Evolutionary conservation across 2,888 invertebrate genomes (phyloP).

Genomic region (Gnatocerus cornutus): DNA sequence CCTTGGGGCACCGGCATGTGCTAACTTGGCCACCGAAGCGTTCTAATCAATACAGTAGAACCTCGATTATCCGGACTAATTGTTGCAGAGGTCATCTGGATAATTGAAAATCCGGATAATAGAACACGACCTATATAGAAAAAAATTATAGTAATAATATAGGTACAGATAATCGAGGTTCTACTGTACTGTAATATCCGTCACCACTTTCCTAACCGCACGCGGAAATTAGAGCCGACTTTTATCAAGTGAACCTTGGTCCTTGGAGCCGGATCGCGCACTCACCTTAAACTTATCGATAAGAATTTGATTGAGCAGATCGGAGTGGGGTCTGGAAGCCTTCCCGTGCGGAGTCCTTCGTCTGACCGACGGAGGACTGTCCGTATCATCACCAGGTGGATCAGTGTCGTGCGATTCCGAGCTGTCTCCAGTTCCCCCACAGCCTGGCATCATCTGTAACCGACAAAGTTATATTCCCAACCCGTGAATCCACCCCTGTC

Average conservation of each 20-base stretch:
- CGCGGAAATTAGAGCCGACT: too few species aligned
- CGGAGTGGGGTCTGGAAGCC: conserved; percentile 74
- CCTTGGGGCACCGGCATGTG: neutral
- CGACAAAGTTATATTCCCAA: conserved; percentile 11
- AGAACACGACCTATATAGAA: too few species aligned
- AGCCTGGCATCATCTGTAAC: conserved; percentile 73
- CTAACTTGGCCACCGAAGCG: too few species aligned
- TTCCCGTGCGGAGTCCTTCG: conserved; percentile 67
- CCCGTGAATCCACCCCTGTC: neutral
- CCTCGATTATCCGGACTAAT: too few species aligned
- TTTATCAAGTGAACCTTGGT: too few species aligned
- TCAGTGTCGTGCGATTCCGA: conserved; percentile 77
- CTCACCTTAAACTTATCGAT: conserved; percentile 76
- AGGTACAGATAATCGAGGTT: too few species aligned
- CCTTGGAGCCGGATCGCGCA: neutral
- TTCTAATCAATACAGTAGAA: too few species aligned
- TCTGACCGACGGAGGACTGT: conserved; percentile 74
- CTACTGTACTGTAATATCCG: too few species aligned
- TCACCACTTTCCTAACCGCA: too few species aligned
- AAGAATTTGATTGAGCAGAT: conserved; percentile 75
- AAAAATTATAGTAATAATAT: too few species aligned
- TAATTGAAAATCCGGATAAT: too few species aligned
- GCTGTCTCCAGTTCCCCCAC: conserved; percentile 72
- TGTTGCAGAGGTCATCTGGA: too few species aligned
- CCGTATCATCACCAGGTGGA: conserved; percentile 71